Base-by-base conservation (phyloP, 2,797 vertebrate genomes). In the Galagoides demidoff region DNA sequence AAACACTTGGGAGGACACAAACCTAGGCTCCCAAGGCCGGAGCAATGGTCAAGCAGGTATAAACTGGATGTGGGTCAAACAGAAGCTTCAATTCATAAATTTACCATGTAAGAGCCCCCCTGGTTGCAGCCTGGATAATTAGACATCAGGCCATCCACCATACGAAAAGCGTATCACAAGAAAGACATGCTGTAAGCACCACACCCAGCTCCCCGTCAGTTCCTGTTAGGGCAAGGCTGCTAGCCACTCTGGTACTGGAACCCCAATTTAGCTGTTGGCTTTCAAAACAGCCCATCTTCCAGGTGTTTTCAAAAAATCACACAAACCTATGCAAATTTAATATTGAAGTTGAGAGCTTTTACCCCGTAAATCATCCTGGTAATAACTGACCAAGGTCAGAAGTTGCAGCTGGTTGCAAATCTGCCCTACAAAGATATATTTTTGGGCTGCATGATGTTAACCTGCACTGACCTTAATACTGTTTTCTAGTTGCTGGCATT, bases 231-330 rank as follows among this genome's bases (percentile, higher is more conserved):
- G 22, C 77, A 79, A n/a, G 8, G 52, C 4, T 14, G 23, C 55
- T 16, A 37, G 52, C 52, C n/a, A 59, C 52, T 79, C 52, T 79
- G 23, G 4, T 25, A 37, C 77, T 59, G 77, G 77, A 79, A 79
- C n/a, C 77, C 52, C 77, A 17, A 0, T 59, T 59, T 79, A 59
- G 52, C 52, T 37, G 7, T 22, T 14, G 4, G 8, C 52, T 79
- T 57, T 59, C 52, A 79, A 79, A 79, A 79, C 73, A 74, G 23
- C 45, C 37, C 8, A 77, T 68, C 57, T 59, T 94, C 89, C 77
- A 85, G 81, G 37, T 93, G 59, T 93, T 89, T 70, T 63, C 87
- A 95, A 57, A 66, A 85, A 64, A 55, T n/a, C 14, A 61, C 39
- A 52, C 10, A 59, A 11, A 49, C 25, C 68, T 78, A 64, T 94